Percentiles rank a stretch among this genome's conserved stretches.
phyloP scores from a whole-genome alignment of 2,888 invertebrate species.

The Coenonympha arcania region DNA sequence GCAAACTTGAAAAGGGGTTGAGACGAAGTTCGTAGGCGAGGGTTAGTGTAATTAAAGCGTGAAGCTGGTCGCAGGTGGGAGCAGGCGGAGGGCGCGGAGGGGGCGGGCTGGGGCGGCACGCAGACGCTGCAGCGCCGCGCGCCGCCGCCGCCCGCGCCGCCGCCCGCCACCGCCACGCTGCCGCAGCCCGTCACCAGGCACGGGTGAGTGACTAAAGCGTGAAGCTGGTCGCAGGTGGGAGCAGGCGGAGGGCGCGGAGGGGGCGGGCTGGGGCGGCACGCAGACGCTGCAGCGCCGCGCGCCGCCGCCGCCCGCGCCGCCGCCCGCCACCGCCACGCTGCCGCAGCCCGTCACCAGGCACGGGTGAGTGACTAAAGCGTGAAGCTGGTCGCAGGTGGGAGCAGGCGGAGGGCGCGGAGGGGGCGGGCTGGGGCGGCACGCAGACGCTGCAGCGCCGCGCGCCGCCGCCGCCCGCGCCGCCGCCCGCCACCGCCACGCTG shows the following conservation, averaged over 20 bases:
- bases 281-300: too few relatives aligned
- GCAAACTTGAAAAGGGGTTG: too few relatives aligned
- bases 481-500: conserved; percentile 52
- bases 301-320: conserved; percentile 36
- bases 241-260: conserved; percentile 37
- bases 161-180: conserved; percentile 52
- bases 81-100: conserved; percentile 35
- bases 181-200: conserved; percentile 63
- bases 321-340: conserved; percentile 52
- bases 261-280: too few relatives aligned
- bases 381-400: conserved; percentile 29
- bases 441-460: too few relatives aligned
- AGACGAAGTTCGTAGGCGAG: too few relatives aligned
- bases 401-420: conserved; percentile 37
- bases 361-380: conserved; percentile 18
- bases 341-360: conserved; percentile 63
- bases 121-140: conserved; percentile 63
- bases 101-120: conserved; percentile 42
- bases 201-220: conserved; percentile 18
- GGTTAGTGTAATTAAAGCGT: neutral
- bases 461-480: conserved; percentile 36
- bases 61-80: conserved; percentile 29
- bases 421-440: too few relatives aligned
- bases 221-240: conserved; percentile 29
- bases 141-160: conserved; percentile 37